Base-by-base conservation (phyloP, 2,888 invertebrate genomes). In the Barypeithes pellucidus region DNA sequence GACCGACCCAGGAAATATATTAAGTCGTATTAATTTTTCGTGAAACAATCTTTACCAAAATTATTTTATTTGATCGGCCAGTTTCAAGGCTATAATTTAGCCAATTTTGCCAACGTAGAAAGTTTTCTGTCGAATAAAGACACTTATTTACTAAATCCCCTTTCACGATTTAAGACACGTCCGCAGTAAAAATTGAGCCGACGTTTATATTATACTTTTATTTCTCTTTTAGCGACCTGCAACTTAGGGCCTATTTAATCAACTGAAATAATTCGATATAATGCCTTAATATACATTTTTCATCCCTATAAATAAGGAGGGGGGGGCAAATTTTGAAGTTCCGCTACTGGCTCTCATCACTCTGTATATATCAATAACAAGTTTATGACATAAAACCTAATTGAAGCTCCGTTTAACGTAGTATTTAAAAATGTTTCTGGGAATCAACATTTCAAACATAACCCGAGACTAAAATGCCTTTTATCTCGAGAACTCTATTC, bases 211-310 rank as follows among this genome's bases (percentile, higher is more conserved):
- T 33, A 9, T 33, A 24, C 29, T 33, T 57, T 57, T 57, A 57
- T 33, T 57, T 57, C 12, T 57, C 33, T 57, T 57, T 33, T 36
- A 9, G 54, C 11, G 16, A 57, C 54, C 16, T 54, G 22, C n/a
- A 50, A 20, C 8, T 12, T 22, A 22, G 11, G 22, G n/a, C 50
- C 50, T 45, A 22, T 47, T 50, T 22, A 50, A 22, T 2, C 45
- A 0, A 12, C 8, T 59, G 12, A 39, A 33, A 16, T 43, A 43
- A 16, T 14, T 43, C n/a, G 5, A 12, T 14, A 14, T 41, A n/a
- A n/a, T n/a, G n/a, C n/a, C n/a, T n/a, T n/a, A n/a, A n/a, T n/a
- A n/a, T n/a, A n/a, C n/a, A n/a, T n/a, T n/a, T n/a, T n/a, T n/a
- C n/a, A n/a, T n/a, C n/a, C n/a, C n/a, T n/a, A n/a, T n/a, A n/a